These are phyloP conservation scores for Scrobipalpa atriplicella DNA, from an alignment of 2,888 invertebrate species.

Conservation along the genomic window DNA sequence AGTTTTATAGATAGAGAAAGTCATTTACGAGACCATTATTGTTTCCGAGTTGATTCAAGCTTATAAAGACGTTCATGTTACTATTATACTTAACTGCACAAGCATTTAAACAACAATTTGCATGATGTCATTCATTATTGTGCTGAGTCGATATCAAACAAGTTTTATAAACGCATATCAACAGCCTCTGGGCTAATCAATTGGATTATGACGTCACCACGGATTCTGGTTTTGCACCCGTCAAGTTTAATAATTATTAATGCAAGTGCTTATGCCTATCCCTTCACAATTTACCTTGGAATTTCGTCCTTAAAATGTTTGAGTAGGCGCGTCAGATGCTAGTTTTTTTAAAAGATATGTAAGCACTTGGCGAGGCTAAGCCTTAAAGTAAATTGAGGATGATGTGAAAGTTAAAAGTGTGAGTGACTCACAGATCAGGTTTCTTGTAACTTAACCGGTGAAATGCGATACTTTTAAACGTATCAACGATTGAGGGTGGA, in stretches of 20 bases:
- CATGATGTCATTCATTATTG: constrained; percentile 18
- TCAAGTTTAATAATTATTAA: constrained; percentile 44
- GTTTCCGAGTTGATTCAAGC: background rate
- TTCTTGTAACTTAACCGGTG: constrained; percentile 19
- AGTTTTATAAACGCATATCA: constrained; percentile 19
- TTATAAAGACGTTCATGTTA: background rate
- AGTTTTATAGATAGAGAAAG: background rate
- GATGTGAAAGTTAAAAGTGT: constrained; percentile 33
- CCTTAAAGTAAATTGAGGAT: no score
- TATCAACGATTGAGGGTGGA: background rate
- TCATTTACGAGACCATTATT: background rate
- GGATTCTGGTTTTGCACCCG: constrained; percentile 35
- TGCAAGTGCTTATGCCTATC: constrained; percentile 46
- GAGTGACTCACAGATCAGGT: constrained; percentile 35
- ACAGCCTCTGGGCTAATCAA: constrained; percentile 5
- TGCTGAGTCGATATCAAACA: constrained; percentile 6
- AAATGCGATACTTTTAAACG: constrained; percentile 1
- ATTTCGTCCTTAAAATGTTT: constrained; percentile 52
- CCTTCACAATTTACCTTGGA: constrained; percentile 71
- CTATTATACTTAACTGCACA: background rate
- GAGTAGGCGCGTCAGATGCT: constrained; percentile 36
- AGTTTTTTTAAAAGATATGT: constrained; percentile 29
- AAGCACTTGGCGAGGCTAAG: constrained; percentile 32
- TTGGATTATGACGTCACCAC: constrained; percentile 20
- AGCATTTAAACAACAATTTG: constrained; percentile 5